Percentiles rank a stretch among this genome's conserved stretches.
Conservation (phyloP, 2,113 vertebrate genomes). For the Aphelocoma coerulescens region DNA sequence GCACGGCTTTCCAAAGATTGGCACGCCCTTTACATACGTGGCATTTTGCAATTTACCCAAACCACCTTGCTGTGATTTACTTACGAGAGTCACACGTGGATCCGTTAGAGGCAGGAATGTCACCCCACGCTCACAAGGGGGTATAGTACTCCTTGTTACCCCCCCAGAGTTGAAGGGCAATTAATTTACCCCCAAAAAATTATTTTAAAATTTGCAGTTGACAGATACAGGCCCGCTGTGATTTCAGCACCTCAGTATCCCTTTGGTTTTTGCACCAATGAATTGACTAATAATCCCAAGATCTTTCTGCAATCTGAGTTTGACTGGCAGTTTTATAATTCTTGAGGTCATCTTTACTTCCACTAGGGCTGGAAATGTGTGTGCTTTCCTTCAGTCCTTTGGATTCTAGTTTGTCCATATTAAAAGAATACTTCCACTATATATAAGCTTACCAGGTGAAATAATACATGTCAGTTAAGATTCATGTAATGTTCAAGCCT, state of each 20-base stretch:
- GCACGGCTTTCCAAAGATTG: background rate
- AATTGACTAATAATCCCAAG: background rate
- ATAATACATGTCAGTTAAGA: background rate
- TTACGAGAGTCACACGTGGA: accelerated
- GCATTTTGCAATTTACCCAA: too few species aligned
- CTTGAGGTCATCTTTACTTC: background rate
- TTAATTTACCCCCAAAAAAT: background rate
- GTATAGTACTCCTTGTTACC: background rate
- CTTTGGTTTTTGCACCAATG: background rate
- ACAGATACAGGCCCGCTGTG: background rate
- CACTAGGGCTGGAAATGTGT: background rate
- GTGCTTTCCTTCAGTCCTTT: background rate
- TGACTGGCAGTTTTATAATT: background rate
- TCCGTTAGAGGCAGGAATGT: accelerated
- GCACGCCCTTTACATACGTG: accelerated
- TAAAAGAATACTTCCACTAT: background rate
- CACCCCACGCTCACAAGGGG: background rate
- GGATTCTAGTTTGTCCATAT: background rate
- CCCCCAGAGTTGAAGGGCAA: background rate
- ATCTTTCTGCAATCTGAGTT: background rate
- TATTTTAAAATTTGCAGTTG: background rate
- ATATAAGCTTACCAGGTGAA: background rate
- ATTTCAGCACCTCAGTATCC: background rate
- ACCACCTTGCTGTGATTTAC: accelerated
- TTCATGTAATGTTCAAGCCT: background rate